phyloP scores from a whole-genome alignment of 2,113 vertebrate species.

The Amblyopsis rosae region DNA sequence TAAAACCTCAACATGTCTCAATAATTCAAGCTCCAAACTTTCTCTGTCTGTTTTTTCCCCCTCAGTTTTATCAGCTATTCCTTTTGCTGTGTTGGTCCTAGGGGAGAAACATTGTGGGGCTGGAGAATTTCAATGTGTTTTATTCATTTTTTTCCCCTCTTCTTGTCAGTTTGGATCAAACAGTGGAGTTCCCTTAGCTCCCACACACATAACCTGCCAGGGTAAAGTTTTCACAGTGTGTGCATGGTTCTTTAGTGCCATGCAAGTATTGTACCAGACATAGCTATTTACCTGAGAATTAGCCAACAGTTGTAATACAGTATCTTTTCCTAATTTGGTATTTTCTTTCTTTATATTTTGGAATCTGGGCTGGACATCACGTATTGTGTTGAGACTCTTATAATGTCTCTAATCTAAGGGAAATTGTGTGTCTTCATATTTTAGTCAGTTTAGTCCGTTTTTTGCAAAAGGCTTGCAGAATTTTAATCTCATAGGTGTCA shows the following conservation, averaged over 20 bases:
- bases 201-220: conserved; percentile 29
- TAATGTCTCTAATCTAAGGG: neutral
- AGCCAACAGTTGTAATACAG: neutral
- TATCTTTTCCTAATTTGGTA: neutral
- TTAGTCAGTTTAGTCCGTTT: neutral
- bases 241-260: neutral
- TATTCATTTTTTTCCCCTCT: conserved; percentile 46
- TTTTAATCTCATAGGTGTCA: neutral
- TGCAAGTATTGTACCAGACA: conserved; percentile 5
- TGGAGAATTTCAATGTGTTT: conserved; percentile 56
- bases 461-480: neutral
- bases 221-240: conserved; percentile 19
- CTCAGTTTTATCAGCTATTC: conserved; percentile 73
- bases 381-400: neutral
- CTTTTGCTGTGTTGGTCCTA: conserved; percentile 64
- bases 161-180: conserved; percentile 51
- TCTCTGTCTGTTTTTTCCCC: conserved; percentile 48
- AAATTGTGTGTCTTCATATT: neutral
- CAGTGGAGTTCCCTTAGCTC: conserved; percentile 23
- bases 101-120: conserved; percentile 48
- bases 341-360: neutral
- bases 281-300: conserved; percentile 3
- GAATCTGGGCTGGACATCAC: neutral
- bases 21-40: conserved; percentile 70
- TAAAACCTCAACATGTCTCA: conserved; percentile 53